A percentile compares a stretch with the other conserved stretches of the same genome.
phyloP scores from a whole-genome alignment of 2,888 invertebrate species.

The Baronia brevicornis region DNA sequence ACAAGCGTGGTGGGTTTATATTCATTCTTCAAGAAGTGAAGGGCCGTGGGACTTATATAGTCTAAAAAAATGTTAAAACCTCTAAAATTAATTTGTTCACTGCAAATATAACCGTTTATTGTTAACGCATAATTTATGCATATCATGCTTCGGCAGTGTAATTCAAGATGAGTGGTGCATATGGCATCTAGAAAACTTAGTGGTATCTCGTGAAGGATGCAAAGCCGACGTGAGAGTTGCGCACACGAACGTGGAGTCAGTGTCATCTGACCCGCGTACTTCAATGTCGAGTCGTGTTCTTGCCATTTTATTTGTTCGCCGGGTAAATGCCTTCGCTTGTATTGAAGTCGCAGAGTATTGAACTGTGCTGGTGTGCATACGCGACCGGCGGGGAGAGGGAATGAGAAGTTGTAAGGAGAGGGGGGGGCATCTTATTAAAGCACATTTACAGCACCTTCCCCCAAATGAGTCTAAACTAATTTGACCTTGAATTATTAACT shows the following conservation, averaged over 20 bases:
- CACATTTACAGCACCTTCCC: slow-evolving; percentile 8
- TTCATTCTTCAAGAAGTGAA: too few relatives aligned
- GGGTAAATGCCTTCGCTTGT: slow-evolving; percentile 30
- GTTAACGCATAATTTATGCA: too few relatives aligned
- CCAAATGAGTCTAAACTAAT: too few relatives aligned
- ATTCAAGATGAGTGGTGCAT: too few relatives aligned
- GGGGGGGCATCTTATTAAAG: slow-evolving; percentile 8
- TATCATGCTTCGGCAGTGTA: too few relatives aligned
- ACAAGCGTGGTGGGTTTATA: too few relatives aligned
- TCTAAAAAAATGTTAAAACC: too few relatives aligned
- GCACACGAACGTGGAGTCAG: slow-evolving; percentile 26
- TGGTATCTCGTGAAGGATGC: slow-evolving; percentile 18
- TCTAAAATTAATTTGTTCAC: slow-evolving; percentile 2
- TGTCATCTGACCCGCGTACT: slow-evolving; percentile 42
- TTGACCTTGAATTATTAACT: too few relatives aligned
- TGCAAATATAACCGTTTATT: too few relatives aligned
- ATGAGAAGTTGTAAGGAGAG: too few relatives aligned
- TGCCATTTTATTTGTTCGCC: slow-evolving; percentile 39
- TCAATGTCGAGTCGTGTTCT: slow-evolving; percentile 39
- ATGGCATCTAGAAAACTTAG: too few relatives aligned
- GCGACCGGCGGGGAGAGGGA: slow-evolving; percentile 8
- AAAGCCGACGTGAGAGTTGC: slow-evolving; percentile 26
- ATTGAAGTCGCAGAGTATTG: slow-evolving; percentile 35
- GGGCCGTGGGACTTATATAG: too few relatives aligned
- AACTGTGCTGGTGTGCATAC: slow-evolving; percentile 25